phyloP scores from a whole-genome alignment of 2,888 invertebrate genomes.

The Cantharis lateralis region DNA sequence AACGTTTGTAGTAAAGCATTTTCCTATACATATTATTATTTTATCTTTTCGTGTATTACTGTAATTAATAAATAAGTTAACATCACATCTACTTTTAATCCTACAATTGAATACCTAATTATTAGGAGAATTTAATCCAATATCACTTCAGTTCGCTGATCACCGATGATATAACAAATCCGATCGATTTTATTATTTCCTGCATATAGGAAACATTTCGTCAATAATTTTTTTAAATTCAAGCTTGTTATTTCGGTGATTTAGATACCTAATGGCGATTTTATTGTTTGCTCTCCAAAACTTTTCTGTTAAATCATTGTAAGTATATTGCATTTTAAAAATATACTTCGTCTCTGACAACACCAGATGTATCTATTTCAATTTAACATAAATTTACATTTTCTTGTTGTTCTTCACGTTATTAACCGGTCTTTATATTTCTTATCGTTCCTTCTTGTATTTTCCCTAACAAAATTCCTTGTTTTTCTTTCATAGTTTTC shows the following conservation, averaged over 20 bases:
- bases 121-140: neutral
- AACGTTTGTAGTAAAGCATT: too few relatives aligned
- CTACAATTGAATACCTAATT: neutral
- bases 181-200: neutral
- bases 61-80: too few relatives aligned
- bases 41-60: too few relatives aligned
- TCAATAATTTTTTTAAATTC: neutral
- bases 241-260: neutral
- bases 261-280: neutral
- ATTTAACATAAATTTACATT: slow-evolving; percentile 28
- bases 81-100: too few relatives aligned
- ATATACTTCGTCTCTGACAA: slow-evolving; percentile 21
- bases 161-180: neutral
- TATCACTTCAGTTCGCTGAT: neutral
- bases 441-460: slow-evolving; percentile 6
- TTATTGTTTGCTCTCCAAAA: neutral
- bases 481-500: slow-evolving; percentile 8
- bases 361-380: slow-evolving; percentile 26
- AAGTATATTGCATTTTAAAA: slow-evolving; percentile 13
- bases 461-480: neutral
- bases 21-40: too few relatives aligned
- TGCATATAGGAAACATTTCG: neutral
- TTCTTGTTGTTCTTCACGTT: slow-evolving; percentile 23
- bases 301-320: neutral
- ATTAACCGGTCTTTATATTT: slow-evolving; percentile 19